phyloP scores from a whole-genome alignment of 1,140 invertebrate species.

The Diprion similis region DNA sequence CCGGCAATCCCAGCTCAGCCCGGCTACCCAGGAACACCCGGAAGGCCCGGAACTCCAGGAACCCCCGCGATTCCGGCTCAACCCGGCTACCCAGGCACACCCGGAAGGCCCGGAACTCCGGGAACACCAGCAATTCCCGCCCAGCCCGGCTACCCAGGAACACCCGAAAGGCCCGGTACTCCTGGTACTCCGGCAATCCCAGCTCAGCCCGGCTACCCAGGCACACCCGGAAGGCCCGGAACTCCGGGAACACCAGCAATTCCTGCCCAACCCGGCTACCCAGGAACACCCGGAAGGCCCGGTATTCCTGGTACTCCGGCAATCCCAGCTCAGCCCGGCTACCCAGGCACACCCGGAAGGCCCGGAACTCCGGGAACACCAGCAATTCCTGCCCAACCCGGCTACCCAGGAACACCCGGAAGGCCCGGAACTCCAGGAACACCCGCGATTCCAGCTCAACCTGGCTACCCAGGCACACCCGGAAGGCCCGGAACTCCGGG shows the following conservation, averaged over 20 bases:
- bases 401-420: no score
- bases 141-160: neutral
- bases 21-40: slow-evolving; percentile 8
- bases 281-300: slow-evolving; percentile 17
- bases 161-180: slow-evolving; percentile 14
- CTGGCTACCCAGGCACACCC: no score
- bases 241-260: neutral
- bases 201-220: neutral
- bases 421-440: no score
- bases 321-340: slow-evolving; percentile 51
- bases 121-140: slow-evolving; percentile 1
- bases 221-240: slow-evolving; percentile 2
- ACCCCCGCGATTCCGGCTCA: slow-evolving; percentile 29
- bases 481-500: no score
- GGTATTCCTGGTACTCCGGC: slow-evolving; percentile 43
- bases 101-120: slow-evolving; percentile 28
- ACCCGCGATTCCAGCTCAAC: slow-evolving; percentile 23
- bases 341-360: slow-evolving; percentile 34
- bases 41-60: slow-evolving; percentile 29
- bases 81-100: slow-evolving; percentile 14
- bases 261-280: no score
- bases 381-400: no score
- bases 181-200: no score
- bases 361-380: slow-evolving; percentile 61
- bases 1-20: no score